Evolutionary conservation across 2,797 vertebrate species (phyloP).

Genomic region (Fistularia tabacaria): DNA sequence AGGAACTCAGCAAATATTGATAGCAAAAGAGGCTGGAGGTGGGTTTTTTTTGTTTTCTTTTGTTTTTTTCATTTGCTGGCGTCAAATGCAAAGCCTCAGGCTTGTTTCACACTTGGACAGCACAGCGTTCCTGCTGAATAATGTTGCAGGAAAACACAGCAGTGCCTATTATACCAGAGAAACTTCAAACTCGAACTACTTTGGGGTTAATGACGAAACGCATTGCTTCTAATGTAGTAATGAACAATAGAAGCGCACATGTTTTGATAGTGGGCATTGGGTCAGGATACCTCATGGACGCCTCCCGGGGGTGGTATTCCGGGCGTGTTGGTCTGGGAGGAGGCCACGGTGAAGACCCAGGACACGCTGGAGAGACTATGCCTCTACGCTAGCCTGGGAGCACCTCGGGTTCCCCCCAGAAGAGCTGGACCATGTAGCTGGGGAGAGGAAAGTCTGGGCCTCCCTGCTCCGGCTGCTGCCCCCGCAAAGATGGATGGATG

Average conservation of each 20-base stretch:
- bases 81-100: slow-evolving; percentile 27
- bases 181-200: slow-evolving; percentile 1
- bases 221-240: slow-evolving; percentile 10
- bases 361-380: no score
- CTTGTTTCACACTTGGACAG: slow-evolving; percentile 22
- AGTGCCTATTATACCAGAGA: slow-evolving; percentile 1
- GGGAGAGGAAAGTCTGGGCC: no score
- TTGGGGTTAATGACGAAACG: slow-evolving; percentile 22
- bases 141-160: slow-evolving; percentile 2
- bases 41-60: slow-evolving; percentile 2
- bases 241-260: slow-evolving; percentile 15
- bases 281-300: no score
- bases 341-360: no score
- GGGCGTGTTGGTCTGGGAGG: no score
- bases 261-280: no score
- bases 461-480: no score
- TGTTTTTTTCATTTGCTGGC: slow-evolving; percentile 17
- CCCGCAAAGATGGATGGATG: no score
- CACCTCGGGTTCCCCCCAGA: no score
- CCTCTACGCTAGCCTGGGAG: no score
- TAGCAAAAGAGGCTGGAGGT: slow-evolving; percentile 7
- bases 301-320: no score
- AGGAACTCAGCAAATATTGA: slow-evolving; percentile 28
- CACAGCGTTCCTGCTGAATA: slow-evolving; percentile 2
- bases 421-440: no score